Percentiles rank a stretch among this genome's conserved stretches.
phyloP scores from a whole-genome alignment of 1,140 invertebrate species.

The Camponotus vicinus region DNA sequence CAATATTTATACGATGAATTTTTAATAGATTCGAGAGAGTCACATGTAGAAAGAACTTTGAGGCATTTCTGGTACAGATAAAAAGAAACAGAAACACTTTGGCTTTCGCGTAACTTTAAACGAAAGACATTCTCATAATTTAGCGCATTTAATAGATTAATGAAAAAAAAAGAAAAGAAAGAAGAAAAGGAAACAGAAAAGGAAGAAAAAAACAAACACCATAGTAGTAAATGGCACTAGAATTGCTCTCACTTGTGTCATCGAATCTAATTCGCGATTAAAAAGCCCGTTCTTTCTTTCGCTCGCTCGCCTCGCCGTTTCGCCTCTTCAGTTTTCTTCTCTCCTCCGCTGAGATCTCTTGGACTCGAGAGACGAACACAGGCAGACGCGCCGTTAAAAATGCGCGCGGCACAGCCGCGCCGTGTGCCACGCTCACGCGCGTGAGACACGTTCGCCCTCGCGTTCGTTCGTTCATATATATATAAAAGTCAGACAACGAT shows the following conservation, averaged over 20 bases:
- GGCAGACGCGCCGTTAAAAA: conserved; percentile 62
- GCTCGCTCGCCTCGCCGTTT: conserved; percentile 39
- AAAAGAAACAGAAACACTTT: conserved; percentile 86
- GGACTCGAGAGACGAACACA: conserved; percentile 69
- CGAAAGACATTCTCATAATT: conserved; percentile 45
- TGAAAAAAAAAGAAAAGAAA: conserved; percentile 21
- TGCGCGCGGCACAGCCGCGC: conserved; percentile 62
- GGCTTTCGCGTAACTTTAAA: conserved; percentile 83
- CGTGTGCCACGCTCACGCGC: conserved; percentile 53
- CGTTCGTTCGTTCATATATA: conserved; percentile 67
- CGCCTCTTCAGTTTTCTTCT: conserved; percentile 64
- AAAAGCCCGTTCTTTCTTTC: conserved; percentile 79
- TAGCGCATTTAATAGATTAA: conserved; percentile 11
- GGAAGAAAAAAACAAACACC: conserved; percentile 81
- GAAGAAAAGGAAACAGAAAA: conserved; percentile 33
- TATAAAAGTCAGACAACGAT: conserved; percentile 79
- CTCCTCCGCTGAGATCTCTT: conserved; percentile 68
- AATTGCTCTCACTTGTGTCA: conserved; percentile 85
- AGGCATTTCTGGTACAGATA: conserved; percentile 83
- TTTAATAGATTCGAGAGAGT: conserved; percentile 81
- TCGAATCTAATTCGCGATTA: conserved; percentile 81
- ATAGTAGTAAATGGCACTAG: conserved; percentile 87
- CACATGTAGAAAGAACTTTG: conserved; percentile 85
- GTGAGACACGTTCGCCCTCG: conserved; percentile 42
- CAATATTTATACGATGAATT: conserved; percentile 87